Evolutionary conservation across 1,140 invertebrate species (phyloP).

Genomic region (Drosophila hydei): DNA sequence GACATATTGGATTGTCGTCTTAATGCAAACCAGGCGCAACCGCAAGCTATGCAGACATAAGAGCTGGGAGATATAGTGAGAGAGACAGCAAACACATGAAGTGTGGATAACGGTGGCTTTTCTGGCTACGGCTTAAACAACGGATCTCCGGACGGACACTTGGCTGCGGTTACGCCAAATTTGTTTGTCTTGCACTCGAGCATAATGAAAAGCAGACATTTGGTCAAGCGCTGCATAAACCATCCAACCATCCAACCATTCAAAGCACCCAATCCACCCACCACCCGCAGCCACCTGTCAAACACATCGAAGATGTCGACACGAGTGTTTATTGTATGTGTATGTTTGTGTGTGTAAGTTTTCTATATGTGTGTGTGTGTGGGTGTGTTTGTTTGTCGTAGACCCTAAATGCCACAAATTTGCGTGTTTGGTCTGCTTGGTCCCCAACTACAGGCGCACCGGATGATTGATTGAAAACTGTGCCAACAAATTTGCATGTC

Average conservation of each 20-base stretch:
- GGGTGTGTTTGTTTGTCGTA: conserved; percentile 54
- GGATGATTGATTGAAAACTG: conserved; percentile 77
- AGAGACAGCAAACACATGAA: conserved; percentile 64
- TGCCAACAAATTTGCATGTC: conserved; percentile 72
- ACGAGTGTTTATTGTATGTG: conserved; percentile 19
- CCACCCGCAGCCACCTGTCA: conserved; percentile 56
- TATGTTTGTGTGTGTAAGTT: conserved; percentile 8
- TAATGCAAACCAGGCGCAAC: conserved; percentile 29
- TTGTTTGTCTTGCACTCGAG: conserved; percentile 78
- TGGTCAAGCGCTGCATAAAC: conserved; percentile 64
- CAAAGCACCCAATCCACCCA: neutral
- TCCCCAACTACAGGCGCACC: conserved; percentile 23
- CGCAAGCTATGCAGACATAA: conserved; percentile 13
- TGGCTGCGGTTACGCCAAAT: conserved; percentile 67
- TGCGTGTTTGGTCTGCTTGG: conserved; percentile 63
- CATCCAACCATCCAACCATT: conserved; percentile 20
- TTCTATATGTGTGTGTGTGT: conserved; percentile 10
- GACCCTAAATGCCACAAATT: conserved; percentile 79
- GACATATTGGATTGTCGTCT: conserved; percentile 45
- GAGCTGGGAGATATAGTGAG: conserved; percentile 1
- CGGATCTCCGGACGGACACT: conserved; percentile 32
- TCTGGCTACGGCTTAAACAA: conserved; percentile 41
- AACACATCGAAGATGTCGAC: conserved; percentile 43
- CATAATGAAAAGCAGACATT: conserved; percentile 79
- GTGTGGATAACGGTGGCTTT: conserved; percentile 58